Evolutionary conservation across 2,113 vertebrate genomes (phyloP), one percentile per base, ranked within the genome.

Genomic region (Isichthys henryi): DNA sequence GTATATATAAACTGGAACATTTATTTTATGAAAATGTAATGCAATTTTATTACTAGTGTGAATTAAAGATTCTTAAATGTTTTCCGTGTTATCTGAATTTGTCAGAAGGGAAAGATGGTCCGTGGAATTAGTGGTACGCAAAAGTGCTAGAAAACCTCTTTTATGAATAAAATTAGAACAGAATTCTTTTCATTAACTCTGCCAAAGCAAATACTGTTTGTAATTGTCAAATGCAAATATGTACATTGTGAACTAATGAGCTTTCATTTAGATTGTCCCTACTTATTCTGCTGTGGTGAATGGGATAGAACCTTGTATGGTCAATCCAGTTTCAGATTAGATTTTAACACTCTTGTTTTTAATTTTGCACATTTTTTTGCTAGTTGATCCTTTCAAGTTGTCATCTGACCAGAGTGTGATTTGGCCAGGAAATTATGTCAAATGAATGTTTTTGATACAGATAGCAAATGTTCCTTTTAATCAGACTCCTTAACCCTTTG

Each of bases 1-100:
- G 98, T 99, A 99, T 99, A 99, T 96, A 97, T 99, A 99, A 99
- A 99, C 98, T 97, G 97, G 98, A 99, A 99, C 98, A 99, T 99
- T 99, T 99, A 99, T 99, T 99, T 99, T 99, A 99, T 99, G 97
- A 99, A 96, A 98, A 97, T 98, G 98, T 99, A 98, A 98, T 98
- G 98, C 98, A 97, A 98, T 99, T 99, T 99, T 99, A 99, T 99
- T 99, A 99, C 98, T 98, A 97, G 97, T 99, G 98, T 99, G 97
- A 98, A 98, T 99, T 99, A 99, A 99, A 97, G 97, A 98, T 95
- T 96, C 95, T 95, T 96, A 97, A 97, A 96, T 96, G 96, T 96
- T 96, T 93, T 94, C 93, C 92, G 92, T 95, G 94, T 93, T 91
- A 91, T 95, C 93, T 92, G 91, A 85, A 90, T 87, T 46, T 62